A percentile compares a stretch with the other conserved stretches of the same genome.
phyloP scores from a whole-genome alignment of 2,113 vertebrate species.

The Garra rufa region DNA sequence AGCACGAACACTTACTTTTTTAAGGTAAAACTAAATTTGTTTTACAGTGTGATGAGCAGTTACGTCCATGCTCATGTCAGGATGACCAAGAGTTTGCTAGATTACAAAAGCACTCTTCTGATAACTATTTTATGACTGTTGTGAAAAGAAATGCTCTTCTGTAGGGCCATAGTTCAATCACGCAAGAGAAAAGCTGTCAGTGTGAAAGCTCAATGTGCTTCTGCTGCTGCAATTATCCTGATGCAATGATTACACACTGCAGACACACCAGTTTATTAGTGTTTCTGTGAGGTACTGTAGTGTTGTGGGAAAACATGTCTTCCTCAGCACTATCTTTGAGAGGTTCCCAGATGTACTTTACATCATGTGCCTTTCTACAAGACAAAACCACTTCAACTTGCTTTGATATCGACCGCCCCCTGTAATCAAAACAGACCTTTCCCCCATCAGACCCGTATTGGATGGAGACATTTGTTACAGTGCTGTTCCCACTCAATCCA shows the following conservation, averaged over 20 bases:
- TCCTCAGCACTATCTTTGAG: background rate
- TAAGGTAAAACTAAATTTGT: too few relatives aligned
- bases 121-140: background rate
- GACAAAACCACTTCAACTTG: slow-evolving; percentile 4
- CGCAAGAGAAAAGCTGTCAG: background rate
- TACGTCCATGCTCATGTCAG: background rate
- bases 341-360: background rate
- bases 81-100: background rate
- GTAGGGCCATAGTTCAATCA: background rate
- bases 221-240: slow-evolving; percentile 9
- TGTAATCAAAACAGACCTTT: slow-evolving; percentile 14
- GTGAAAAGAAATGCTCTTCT: background rate
- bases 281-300: background rate
- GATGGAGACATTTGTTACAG: slow-evolving; percentile 21
- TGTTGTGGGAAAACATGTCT: background rate
- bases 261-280: background rate
- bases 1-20: too few relatives aligned
- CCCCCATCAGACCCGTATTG: background rate
- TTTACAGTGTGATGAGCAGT: too few relatives aligned
- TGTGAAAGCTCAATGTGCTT: background rate
- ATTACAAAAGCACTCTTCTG: background rate
- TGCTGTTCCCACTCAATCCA: background rate
- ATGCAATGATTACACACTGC: background rate
- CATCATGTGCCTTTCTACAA: background rate
- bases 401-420: slow-evolving; percentile 15